phyloP scores from a whole-genome alignment of 2,113 vertebrate genomes.

The Stegostoma tigrinum region DNA sequence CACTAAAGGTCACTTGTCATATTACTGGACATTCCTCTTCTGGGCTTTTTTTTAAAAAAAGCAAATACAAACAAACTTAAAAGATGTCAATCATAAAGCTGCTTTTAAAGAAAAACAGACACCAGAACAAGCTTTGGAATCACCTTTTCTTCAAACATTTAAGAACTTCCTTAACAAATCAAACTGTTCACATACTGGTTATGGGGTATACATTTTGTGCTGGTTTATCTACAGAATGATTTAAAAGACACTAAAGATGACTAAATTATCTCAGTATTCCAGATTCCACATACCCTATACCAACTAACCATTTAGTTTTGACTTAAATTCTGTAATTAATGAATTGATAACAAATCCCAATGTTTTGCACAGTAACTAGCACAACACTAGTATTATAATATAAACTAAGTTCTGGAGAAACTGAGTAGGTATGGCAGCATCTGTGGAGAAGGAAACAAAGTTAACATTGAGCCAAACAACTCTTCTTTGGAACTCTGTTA shows the following conservation, averaged over 20 bases:
- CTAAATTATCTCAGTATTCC: background rate
- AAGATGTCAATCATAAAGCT: slow-evolving; percentile 24
- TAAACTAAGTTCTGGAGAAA: no score
- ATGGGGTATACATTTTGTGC: background rate
- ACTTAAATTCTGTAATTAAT: background rate
- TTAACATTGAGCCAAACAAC: no score
- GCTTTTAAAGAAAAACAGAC: slow-evolving; percentile 31
- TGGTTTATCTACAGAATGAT: slow-evolving; percentile 5
- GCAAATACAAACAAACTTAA: slow-evolving; percentile 26
- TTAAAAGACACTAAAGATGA: background rate
- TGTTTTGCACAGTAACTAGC: background rate
- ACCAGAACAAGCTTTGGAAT: slow-evolving; percentile 33
- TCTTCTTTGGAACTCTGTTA: no score
- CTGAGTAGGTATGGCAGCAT: no score
- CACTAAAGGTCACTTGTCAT: slow-evolving; percentile 87
- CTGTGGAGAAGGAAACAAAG: no score
- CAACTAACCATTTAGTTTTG: background rate
- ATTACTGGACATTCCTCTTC: slow-evolving; percentile 65
- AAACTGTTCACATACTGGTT: slow-evolving; percentile 5
- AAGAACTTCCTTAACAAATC: background rate
- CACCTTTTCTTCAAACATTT: slow-evolving; percentile 9
- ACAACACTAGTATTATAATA: no score
- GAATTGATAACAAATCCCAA: background rate
- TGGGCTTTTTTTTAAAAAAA: slow-evolving; percentile 44
- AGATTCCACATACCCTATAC: background rate